phyloP scores from a whole-genome alignment of 2,888 invertebrate species.

The Brenthis hecate region DNA sequence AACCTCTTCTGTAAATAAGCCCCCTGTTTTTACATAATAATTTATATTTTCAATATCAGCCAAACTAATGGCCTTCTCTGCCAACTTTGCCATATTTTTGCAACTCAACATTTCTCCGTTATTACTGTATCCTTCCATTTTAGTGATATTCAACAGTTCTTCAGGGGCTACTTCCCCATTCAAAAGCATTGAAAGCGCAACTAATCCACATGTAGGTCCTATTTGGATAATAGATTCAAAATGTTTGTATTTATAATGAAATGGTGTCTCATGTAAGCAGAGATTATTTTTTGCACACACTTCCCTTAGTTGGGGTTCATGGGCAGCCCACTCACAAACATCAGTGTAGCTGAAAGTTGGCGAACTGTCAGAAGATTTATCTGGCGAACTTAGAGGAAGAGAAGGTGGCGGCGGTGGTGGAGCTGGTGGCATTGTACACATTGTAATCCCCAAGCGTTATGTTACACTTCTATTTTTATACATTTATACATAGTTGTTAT shows the following conservation, averaged over 20 bases:
- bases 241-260: slow-evolving; percentile 68
- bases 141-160: slow-evolving; percentile 84
- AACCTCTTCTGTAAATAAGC: slow-evolving; percentile 74
- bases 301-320: slow-evolving; percentile 80
- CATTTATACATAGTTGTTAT: slow-evolving; percentile 13
- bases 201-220: slow-evolving; percentile 92
- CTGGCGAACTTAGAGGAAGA: slow-evolving; percentile 35
- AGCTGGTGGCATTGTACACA: slow-evolving; percentile 65
- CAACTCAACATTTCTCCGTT: slow-evolving; percentile 96
- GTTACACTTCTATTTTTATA: slow-evolving; percentile 25
- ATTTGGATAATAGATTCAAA: slow-evolving; percentile 72
- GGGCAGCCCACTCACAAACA: slow-evolving; percentile 82
- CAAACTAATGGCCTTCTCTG: slow-evolving; percentile 79
- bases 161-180: slow-evolving; percentile 80
- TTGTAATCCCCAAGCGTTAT: slow-evolving; percentile 43
- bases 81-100: slow-evolving; percentile 85
- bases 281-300: slow-evolving; percentile 82
- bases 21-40: slow-evolving; percentile 65
- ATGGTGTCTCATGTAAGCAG: slow-evolving; percentile 75
- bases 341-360: slow-evolving; percentile 46
- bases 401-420: slow-evolving; percentile 51
- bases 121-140: slow-evolving; percentile 85
- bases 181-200: slow-evolving; percentile 91
- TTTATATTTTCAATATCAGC: slow-evolving; percentile 61
- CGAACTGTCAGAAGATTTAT: slow-evolving; percentile 33